Conservation (phyloP, 1,140 invertebrate genomes). For the Oedothorax gibbosus region DNA sequence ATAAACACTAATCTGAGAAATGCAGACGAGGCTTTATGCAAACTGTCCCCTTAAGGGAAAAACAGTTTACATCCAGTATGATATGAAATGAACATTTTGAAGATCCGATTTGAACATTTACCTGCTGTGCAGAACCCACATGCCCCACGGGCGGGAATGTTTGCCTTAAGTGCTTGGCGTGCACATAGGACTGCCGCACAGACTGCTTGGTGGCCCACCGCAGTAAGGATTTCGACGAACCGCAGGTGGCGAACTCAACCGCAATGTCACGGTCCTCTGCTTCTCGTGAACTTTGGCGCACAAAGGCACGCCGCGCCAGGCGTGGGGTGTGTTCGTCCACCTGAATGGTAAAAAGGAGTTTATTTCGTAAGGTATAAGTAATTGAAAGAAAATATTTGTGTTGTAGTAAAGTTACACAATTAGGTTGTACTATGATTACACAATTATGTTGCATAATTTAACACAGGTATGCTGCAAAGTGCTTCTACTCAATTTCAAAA, state of each 20-base stretch:
- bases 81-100: too few species aligned
- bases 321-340: slow-evolving; percentile 15
- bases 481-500: too few species aligned
- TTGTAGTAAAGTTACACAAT: too few species aligned
- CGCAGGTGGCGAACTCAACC: slow-evolving; percentile 46
- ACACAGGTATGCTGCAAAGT: too few species aligned
- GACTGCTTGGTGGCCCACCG: slow-evolving; percentile 58
- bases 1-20: too few species aligned
- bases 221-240: slow-evolving; percentile 39
- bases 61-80: too few species aligned
- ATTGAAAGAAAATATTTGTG: too few species aligned
- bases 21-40: too few species aligned
- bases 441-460: too few species aligned
- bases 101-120: neutral
- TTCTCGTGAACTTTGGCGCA: slow-evolving; percentile 49
- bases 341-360: neutral
- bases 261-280: slow-evolving; percentile 57
- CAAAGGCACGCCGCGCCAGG: slow-evolving; percentile 24
- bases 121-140: slow-evolving; percentile 16
- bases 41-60: too few species aligned
- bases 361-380: too few species aligned
- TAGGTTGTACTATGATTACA: too few species aligned
- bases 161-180: slow-evolving; percentile 61
- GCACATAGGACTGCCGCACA: slow-evolving; percentile 61
- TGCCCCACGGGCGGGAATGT: slow-evolving; percentile 64